Percentiles rank a stretch among this genome's conserved stretches.
Conservation (phyloP, 1,140 invertebrate genomes). For the Whitmania pigra region DNA sequence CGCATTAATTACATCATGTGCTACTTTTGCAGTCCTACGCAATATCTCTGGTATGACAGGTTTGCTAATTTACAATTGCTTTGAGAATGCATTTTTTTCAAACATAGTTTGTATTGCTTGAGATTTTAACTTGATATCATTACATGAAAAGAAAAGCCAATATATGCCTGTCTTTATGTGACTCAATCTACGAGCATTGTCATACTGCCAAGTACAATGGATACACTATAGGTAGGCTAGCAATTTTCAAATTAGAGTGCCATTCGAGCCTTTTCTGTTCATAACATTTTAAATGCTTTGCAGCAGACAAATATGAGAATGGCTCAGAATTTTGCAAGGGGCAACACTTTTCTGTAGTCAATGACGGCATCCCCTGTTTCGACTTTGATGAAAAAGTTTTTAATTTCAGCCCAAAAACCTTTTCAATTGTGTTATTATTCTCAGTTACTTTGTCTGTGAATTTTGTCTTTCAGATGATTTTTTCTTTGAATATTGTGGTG, state of each 20-base stretch:
- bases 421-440: not conserved
- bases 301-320: conserved; percentile 34
- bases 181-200: conserved; percentile 35
- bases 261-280: not conserved
- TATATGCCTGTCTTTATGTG: conserved; percentile 40
- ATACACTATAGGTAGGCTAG: conserved; percentile 34
- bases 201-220: conserved; percentile 35
- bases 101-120: conserved; percentile 7
- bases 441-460: not conserved
- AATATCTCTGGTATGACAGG: conserved; percentile 39
- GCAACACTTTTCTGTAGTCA: conserved; percentile 39
- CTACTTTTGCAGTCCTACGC: conserved; percentile 43
- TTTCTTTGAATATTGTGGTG: not conserved
- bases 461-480: not conserved
- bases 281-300: conserved; percentile 20
- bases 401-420: conserved; percentile 20
- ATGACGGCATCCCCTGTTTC: conserved; percentile 37
- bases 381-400: conserved; percentile 41
- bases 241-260: not conserved
- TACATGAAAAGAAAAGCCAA: conserved; percentile 30
- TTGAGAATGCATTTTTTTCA: not conserved
- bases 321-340: conserved; percentile 39
- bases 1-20: conserved; percentile 44
- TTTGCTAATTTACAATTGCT: conserved; percentile 27
- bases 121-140: not conserved